These are phyloP conservation scores for Drosophila anceps DNA, from an alignment of 2,888 invertebrate species.

Conservation along the genomic window DNA sequence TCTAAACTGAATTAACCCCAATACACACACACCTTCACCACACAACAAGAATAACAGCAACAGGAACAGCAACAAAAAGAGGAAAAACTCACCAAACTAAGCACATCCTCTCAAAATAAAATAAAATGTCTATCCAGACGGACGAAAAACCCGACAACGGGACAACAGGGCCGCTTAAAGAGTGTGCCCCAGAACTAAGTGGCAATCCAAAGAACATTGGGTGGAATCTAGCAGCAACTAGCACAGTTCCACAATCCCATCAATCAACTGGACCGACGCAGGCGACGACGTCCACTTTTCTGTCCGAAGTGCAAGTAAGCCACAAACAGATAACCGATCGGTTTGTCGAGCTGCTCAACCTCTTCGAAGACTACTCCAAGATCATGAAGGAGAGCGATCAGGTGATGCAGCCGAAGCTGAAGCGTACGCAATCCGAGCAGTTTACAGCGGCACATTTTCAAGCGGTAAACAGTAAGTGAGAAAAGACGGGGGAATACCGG, in stretches of 20 bases:
- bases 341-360: constrained; percentile 55
- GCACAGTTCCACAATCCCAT: not conserved
- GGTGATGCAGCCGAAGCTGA: constrained; percentile 30
- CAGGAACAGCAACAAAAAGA: not conserved
- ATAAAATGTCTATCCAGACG: constrained; percentile 34
- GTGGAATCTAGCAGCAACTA: constrained; percentile 36
- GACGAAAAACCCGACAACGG: constrained; percentile 8
- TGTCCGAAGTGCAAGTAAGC: constrained; percentile 47
- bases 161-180: not conserved
- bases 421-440: constrained; percentile 54
- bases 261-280: not conserved
- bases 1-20: constrained; percentile 18
- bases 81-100: not conserved
- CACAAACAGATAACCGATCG: constrained; percentile 59
- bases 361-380: constrained; percentile 58
- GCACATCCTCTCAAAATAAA: constrained; percentile 1
- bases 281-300: not conserved
- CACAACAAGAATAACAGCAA: not conserved
- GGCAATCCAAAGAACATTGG: constrained; percentile 25
- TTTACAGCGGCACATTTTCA: constrained; percentile 13
- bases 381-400: constrained; percentile 38
- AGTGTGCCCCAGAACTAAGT: constrained; percentile 3
- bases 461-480: constrained; percentile 31
- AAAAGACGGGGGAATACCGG: not conserved
- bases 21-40: constrained; percentile 6